Evolutionary conservation across 23 tunicate species (phyloP).

Genomic region (Diplosoma virens): DNA sequence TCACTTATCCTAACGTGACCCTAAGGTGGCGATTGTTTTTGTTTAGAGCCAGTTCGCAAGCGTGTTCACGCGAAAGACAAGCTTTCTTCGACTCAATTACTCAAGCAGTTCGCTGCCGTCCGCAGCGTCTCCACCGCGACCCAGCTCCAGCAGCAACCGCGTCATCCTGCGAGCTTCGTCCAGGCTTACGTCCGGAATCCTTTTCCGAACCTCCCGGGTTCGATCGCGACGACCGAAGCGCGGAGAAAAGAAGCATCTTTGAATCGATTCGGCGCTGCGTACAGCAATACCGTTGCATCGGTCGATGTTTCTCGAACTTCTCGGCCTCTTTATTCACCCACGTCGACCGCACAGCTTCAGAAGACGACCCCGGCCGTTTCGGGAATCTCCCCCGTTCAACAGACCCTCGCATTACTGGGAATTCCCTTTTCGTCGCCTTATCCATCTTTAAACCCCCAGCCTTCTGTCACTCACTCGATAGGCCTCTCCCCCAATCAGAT

Average conservation of each 20-base stretch:
- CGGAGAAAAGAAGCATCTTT: background rate
- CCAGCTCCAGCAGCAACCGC: background rate
- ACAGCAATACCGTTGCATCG: background rate
- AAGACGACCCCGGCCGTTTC: background rate
- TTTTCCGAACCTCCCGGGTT: background rate
- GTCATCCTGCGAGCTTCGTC: background rate
- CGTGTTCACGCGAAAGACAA: slow-evolving; percentile 64
- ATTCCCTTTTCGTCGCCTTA: slow-evolving; percentile 32
- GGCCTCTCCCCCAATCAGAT: slow-evolving; percentile 42
- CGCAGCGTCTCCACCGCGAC: background rate
- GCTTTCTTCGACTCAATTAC: background rate
- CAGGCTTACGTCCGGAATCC: slow-evolving; percentile 7
- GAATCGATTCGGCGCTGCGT: background rate
- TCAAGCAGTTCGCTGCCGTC: background rate
- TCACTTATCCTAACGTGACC: no score
- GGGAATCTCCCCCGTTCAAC: slow-evolving; percentile 37
- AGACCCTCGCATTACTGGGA: slow-evolving; percentile 41
- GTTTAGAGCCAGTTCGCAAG: slow-evolving; percentile 53
- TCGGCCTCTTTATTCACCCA: background rate
- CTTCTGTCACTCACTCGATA: background rate
- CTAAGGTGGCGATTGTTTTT: no score
- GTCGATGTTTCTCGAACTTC: background rate
- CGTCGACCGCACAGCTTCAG: background rate
- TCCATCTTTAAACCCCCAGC: background rate
- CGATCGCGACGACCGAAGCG: background rate